A percentile compares a stretch with the other conserved stretches of the same genome.
These are phyloP conservation scores for Emmelina monodactyla DNA, from an alignment of 2,888 invertebrate genomes.

Conservation along the genomic window DNA sequence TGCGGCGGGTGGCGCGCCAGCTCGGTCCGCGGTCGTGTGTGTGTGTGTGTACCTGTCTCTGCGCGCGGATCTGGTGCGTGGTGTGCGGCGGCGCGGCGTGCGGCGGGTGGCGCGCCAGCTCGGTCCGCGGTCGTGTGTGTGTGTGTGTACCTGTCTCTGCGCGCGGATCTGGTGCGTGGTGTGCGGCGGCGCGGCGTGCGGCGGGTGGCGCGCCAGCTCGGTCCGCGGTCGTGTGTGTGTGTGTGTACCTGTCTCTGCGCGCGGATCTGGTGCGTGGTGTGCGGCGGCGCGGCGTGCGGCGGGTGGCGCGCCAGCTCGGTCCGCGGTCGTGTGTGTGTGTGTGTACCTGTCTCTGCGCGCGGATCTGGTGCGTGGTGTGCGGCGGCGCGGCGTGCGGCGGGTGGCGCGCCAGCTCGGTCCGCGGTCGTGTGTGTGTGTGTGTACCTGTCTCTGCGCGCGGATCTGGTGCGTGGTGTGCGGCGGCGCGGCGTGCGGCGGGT, in stretches of 20 bases:
- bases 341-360: slow-evolving; percentile 79
- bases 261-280: slow-evolving; percentile 81
- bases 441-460: slow-evolving; percentile 77
- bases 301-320: slow-evolving; percentile 70
- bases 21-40: slow-evolving; percentile 72
- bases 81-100: slow-evolving; percentile 80
- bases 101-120: slow-evolving; percentile 70
- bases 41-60: slow-evolving; percentile 80
- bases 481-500: slow-evolving; percentile 76
- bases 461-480: slow-evolving; percentile 82
- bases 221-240: too few species aligned
- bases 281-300: slow-evolving; percentile 76
- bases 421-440: slow-evolving; percentile 40
- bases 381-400: slow-evolving; percentile 78
- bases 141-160: slow-evolving; percentile 80
- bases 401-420: slow-evolving; percentile 69
- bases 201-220: slow-evolving; percentile 69
- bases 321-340: too few species aligned
- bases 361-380: slow-evolving; percentile 80
- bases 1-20: slow-evolving; percentile 72
- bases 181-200: slow-evolving; percentile 77
- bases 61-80: slow-evolving; percentile 79
- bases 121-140: too few species aligned
- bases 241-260: slow-evolving; percentile 80
- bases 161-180: slow-evolving; percentile 81